phyloP scores from a whole-genome alignment of 2,797 vertebrate genomes.

The Miichthys miiuy region DNA sequence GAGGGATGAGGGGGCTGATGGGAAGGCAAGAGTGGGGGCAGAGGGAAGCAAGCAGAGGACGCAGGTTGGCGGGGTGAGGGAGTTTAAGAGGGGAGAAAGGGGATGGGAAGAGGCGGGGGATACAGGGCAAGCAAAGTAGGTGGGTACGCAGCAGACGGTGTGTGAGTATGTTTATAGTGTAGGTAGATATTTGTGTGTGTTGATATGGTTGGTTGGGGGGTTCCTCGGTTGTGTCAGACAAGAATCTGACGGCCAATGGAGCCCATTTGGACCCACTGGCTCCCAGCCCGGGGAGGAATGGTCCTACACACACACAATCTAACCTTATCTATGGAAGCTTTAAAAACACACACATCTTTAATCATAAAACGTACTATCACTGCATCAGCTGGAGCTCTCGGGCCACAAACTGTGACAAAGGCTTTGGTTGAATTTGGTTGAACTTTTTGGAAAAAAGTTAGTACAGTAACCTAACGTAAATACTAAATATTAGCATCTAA shows the following conservation, averaged over 20 bases:
- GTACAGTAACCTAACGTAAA: background rate
- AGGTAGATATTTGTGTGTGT: conserved; percentile 18
- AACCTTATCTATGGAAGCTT: background rate
- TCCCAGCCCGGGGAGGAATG: conserved; percentile 43
- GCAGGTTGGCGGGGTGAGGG: conserved; percentile 54
- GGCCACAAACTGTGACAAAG: background rate
- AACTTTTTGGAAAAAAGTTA: background rate
- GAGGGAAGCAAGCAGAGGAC: conserved; percentile 37
- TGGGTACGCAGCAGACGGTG: conserved; percentile 26
- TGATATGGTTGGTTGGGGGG: background rate
- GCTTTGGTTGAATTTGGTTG: background rate
- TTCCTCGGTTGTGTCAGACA: conserved; percentile 86
- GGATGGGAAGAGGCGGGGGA: conserved; percentile 63
- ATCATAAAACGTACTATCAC: background rate
- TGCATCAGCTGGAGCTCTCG: background rate
- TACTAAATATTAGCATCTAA: background rate
- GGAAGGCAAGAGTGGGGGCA: conserved; percentile 75
- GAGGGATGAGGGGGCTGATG: conserved; percentile 71
- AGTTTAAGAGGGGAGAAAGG: conserved; percentile 67
- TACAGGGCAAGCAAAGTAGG: conserved; percentile 31
- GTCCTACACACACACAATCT: background rate
- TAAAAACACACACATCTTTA: conserved; percentile 31
- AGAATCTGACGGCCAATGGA: conserved; percentile 89
- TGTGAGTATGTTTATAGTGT: conserved; percentile 20
- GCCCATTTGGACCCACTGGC: conserved; percentile 87